phyloP scores from a whole-genome alignment of 1,140 invertebrate species.

The Fragariocoptes setiger region DNA sequence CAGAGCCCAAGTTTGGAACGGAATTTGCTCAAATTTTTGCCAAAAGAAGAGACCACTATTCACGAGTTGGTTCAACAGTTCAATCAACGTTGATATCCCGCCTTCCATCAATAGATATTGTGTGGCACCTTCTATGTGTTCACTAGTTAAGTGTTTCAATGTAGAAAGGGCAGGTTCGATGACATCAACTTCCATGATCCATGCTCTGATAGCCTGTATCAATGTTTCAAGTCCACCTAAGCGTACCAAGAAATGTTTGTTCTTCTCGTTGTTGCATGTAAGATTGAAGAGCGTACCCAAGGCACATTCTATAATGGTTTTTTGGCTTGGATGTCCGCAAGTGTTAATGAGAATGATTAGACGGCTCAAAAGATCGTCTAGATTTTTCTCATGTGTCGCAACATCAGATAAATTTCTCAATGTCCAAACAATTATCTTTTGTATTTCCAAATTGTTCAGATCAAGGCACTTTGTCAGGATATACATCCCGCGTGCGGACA shows the following conservation, averaged over 20 bases:
- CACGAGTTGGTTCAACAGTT: no score
- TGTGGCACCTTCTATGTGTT: slow-evolving; percentile 74
- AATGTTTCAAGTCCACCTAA: slow-evolving; percentile 79
- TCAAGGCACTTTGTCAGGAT: slow-evolving; percentile 84
- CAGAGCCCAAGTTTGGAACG: no score
- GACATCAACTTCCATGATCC: slow-evolving; percentile 84
- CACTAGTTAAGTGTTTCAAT: slow-evolving; percentile 69
- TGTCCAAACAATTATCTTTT: slow-evolving; percentile 93
- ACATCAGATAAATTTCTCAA: slow-evolving; percentile 87
- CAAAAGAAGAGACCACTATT: no score
- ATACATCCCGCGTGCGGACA: slow-evolving; percentile 88
- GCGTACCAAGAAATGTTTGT: slow-evolving; percentile 75
- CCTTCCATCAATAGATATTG: no score
- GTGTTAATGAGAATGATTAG: no score
- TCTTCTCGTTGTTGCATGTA: slow-evolving; percentile 93
- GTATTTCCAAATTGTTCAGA: slow-evolving; percentile 60
- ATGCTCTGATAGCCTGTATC: slow-evolving; percentile 67
- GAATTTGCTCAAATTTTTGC: no score
- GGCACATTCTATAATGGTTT: slow-evolving; percentile 86
- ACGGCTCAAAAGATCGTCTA: slow-evolving; percentile 6
- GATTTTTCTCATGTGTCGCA: slow-evolving; percentile 34
- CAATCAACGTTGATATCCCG: no score
- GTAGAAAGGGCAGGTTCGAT: slow-evolving; percentile 88
- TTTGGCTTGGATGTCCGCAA: no score
- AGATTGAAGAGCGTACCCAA: slow-evolving; percentile 92